Evolutionary conservation across 2,888 invertebrate species (phyloP), one percentile per base, ranked within the genome.

Genomic region (Troglohyphantes excavatus): DNA sequence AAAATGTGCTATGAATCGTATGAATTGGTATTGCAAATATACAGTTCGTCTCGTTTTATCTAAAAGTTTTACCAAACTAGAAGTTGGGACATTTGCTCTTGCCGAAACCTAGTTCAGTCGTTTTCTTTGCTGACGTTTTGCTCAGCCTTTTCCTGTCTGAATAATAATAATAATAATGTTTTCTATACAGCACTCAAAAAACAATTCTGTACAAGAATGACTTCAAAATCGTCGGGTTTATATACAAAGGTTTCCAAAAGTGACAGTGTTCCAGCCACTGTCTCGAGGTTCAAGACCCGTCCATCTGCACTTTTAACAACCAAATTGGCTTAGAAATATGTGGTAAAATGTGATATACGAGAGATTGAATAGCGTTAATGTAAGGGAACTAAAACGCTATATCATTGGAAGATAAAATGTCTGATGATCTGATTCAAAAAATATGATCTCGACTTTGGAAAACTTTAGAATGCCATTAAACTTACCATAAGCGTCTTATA

Each of bases 181-280:
- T 81, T 75, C 67, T 88, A 75, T 81, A 73, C 87, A 81, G 65
- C 65, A 88, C 87, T 73, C 59, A 59, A 88, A 87, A 86, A 76
- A 78, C 63, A 63, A 72, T 29, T 79, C 70, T 86, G 79, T 79
- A 86, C 86, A 79, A 86, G 70, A 78, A 78, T 68, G 61, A 79
- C 70, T 70, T 72, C 61, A 53, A 63, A 67, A 83, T 17, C 26
- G 70, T 73, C 43, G 63, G 68, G 65, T 63, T 65, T 86, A 86
- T 86, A 61, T 86, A 86, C 86, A 86, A 68, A 72, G 67, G 53
- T 59, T 67, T 68, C 11, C 43, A 67, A 79, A 65, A 65, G 19
- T 11, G 23, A 61, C 86, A 86, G 86, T 86, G 86, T 63, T 72
- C 86, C 86, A 86, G 86, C 86, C 86, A 86, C 86, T 79, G 79